A percentile compares a stretch with the other conserved stretches of the same genome.
Conservation (phyloP, 2,113 vertebrate genomes). For the Monopterus albus region DNA sequence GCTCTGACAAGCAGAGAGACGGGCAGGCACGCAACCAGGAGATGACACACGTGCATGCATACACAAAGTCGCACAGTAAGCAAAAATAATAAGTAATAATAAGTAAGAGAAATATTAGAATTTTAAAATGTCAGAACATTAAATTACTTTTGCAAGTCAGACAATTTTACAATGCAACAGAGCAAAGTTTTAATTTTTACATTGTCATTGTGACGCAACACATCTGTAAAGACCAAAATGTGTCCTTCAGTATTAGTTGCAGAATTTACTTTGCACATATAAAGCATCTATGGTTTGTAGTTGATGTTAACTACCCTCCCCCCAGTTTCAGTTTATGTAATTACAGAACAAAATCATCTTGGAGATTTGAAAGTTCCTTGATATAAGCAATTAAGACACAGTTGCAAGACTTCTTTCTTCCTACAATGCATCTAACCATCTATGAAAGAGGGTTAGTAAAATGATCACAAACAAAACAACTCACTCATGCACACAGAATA, state of each 20-base stretch:
- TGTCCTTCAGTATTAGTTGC: too few relatives aligned
- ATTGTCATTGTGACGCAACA: background rate
- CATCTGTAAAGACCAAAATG: too few relatives aligned
- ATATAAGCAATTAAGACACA: background rate
- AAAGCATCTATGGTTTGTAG: too few relatives aligned
- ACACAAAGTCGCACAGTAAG: slow-evolving; percentile 4
- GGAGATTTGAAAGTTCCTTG: background rate
- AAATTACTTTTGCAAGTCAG: background rate
- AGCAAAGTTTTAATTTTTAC: background rate
- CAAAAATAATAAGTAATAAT: too few relatives aligned
- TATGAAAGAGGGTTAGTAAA: too few relatives aligned
- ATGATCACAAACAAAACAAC: too few relatives aligned
- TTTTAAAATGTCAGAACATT: background rate
- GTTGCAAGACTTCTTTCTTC: background rate
- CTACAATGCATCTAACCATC: background rate
- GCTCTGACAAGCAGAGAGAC: slow-evolving; percentile 51
- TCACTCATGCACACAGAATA: background rate
- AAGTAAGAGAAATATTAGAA: background rate
- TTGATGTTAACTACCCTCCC: too few relatives aligned
- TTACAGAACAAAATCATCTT: too few relatives aligned
- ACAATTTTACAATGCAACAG: background rate
- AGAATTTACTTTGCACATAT: too few relatives aligned
- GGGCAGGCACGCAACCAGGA: slow-evolving; percentile 41
- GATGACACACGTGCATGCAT: slow-evolving; percentile 30
- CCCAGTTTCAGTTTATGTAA: too few relatives aligned